Evolutionary conservation across 2,113 vertebrate species (phyloP).

Genomic region (Talpa occidentalis): DNA sequence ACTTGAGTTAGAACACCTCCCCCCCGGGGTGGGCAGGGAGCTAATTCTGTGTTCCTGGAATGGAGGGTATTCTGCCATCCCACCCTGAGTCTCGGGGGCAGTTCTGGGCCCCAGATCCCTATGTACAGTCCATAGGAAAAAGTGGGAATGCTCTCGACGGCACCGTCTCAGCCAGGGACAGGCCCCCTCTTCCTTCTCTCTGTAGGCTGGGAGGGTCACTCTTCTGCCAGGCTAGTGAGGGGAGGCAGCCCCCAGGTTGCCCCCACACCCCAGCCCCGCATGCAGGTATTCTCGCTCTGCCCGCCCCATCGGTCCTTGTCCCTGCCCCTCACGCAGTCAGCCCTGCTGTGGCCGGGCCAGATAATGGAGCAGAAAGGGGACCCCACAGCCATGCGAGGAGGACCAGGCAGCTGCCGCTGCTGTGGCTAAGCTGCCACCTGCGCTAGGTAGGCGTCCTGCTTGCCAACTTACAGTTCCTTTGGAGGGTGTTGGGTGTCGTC

Average conservation of each 20-base stretch:
- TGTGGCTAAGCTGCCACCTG: slow-evolving; percentile 53
- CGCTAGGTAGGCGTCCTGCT: slow-evolving; percentile 78
- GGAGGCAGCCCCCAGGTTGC: slow-evolving; percentile 8
- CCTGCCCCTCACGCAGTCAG: slow-evolving; percentile 53
- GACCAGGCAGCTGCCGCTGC: slow-evolving; percentile 41
- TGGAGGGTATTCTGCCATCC: neutral
- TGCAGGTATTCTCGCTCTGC: slow-evolving; percentile 66
- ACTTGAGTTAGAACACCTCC: neutral
- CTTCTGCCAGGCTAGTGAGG: neutral
- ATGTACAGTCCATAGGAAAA: slow-evolving; percentile 64
- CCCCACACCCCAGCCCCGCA: slow-evolving; percentile 64
- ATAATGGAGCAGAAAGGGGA: slow-evolving; percentile 70
- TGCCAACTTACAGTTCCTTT: slow-evolving; percentile 54
- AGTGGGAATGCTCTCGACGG: slow-evolving; percentile 27
- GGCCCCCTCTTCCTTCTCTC: neutral
- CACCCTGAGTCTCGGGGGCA: neutral
- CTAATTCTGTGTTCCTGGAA: neutral
- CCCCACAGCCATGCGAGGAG: slow-evolving; percentile 39
- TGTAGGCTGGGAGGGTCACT: neutral
- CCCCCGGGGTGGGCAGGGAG: neutral
- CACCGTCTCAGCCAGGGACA: neutral
- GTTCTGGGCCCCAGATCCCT: slow-evolving; percentile 25
- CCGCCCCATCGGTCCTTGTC: slow-evolving; percentile 56
- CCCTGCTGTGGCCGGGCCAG: slow-evolving; percentile 62
- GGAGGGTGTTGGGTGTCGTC: slow-evolving; percentile 56